A percentile compares a stretch with the other conserved stretches of the same genome.
phyloP scores from a whole-genome alignment of 2,113 vertebrate genomes.

The Platichthys flesus region DNA sequence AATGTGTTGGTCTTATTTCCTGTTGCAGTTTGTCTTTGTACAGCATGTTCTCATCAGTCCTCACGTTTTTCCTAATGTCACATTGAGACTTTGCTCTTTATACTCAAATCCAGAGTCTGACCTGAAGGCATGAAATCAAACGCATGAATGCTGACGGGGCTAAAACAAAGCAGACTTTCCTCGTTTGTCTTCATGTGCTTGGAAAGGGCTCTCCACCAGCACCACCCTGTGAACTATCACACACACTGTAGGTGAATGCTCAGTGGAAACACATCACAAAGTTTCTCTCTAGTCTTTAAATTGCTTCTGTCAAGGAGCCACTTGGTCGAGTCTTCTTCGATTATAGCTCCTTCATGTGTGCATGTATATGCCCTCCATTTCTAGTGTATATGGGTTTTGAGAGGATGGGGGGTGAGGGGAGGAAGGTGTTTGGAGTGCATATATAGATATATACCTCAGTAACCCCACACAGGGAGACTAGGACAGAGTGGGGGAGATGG shows the following conservation, averaged over 20 bases:
- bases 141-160: not conserved
- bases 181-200: not conserved
- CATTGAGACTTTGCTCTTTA: not conserved
- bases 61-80: not conserved
- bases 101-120: not conserved
- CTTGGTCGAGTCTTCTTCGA: constrained; percentile 18
- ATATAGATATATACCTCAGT: constrained; percentile 32
- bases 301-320: constrained; percentile 36
- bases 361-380: not conserved
- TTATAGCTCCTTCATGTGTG: constrained; percentile 21
- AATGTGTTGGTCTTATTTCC: no score
- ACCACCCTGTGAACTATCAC: not conserved
- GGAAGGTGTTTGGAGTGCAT: not conserved
- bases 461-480: constrained; percentile 7
- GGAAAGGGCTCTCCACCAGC: not conserved
- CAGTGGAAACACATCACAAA: constrained; percentile 6
- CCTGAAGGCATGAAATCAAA: not conserved
- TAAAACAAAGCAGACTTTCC: not conserved
- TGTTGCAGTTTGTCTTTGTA: no score
- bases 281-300: constrained; percentile 28
- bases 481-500: constrained; percentile 14
- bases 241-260: not conserved
- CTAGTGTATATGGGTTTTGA: no score
- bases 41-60: no score
- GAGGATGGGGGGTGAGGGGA: no score